Percentiles rank a stretch among this genome's conserved stretches.
These are phyloP conservation scores for Andricus grossulariae DNA, from an alignment of 1,140 invertebrate species.

Conservation along the genomic window DNA sequence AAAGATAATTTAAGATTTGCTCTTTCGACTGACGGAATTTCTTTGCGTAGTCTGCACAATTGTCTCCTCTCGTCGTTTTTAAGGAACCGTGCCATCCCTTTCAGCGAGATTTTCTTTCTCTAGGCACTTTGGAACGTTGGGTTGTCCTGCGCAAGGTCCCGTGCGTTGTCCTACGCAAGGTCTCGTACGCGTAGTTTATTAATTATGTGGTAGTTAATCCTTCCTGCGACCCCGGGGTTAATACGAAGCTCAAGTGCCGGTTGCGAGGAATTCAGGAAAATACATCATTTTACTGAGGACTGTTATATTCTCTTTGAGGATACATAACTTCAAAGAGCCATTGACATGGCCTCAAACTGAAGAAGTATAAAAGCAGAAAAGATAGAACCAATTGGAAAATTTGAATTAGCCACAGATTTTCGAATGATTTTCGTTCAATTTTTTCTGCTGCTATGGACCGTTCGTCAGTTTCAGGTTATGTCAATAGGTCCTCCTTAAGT, in stretches of 20 bases:
- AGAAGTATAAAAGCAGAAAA: too few relatives aligned
- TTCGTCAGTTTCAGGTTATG: too few relatives aligned
- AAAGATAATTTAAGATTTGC: constrained; percentile 36
- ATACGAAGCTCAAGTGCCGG: constrained; percentile 5
- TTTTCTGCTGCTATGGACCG: too few relatives aligned
- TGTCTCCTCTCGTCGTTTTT: constrained; percentile 39
- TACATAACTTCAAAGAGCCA: too few relatives aligned
- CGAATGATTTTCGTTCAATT: too few relatives aligned
- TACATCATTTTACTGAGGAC: constrained; percentile 14
- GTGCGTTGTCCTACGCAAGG: constrained; percentile 37
- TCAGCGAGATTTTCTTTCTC: constrained; percentile 42
- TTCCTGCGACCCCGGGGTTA: constrained; percentile 16
- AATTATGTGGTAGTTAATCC: constrained; percentile 34
- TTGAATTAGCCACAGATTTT: too few relatives aligned
- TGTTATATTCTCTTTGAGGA: neutral
- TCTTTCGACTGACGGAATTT: constrained; percentile 37
- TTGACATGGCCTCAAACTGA: too few relatives aligned
- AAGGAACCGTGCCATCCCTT: constrained; percentile 59
- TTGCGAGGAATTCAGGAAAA: constrained; percentile 20
- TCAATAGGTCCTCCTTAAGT: too few relatives aligned
- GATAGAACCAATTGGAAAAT: too few relatives aligned
- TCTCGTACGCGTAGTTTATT: constrained; percentile 38
- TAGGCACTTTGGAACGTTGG: neutral
- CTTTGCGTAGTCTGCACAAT: constrained; percentile 31
- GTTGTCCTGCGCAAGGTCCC: constrained; percentile 36